phyloP scores from a whole-genome alignment of 2,797 vertebrate genomes.

The Gastrophryne carolinensis region DNA sequence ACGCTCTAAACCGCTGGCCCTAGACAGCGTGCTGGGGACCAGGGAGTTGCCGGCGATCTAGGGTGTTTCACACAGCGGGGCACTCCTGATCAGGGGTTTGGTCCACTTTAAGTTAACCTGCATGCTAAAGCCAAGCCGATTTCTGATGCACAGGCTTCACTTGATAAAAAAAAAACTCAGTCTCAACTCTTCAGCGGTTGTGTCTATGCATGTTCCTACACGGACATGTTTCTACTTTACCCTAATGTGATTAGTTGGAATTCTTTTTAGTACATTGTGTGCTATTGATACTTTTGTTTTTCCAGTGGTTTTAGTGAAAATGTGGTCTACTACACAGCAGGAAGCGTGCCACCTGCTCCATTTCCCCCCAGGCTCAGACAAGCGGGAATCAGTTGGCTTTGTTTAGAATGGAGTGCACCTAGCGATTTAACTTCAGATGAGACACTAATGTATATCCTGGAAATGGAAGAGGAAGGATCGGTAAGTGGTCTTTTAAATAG shows the following conservation, averaged over 20 bases:
- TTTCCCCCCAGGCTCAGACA: conserved; percentile 60
- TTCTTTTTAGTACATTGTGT: background rate
- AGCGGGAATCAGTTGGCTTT: conserved; percentile 67
- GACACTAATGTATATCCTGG: conserved; percentile 68
- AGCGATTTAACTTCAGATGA: conserved; percentile 60
- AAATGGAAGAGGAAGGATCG: conserved; percentile 75
- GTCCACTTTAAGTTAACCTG: too few relatives aligned
- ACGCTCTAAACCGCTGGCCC: too few relatives aligned
- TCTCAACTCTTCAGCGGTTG: too few relatives aligned
- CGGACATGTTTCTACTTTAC: too few relatives aligned
- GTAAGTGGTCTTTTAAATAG: conserved; percentile 63
- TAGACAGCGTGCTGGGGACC: too few relatives aligned
- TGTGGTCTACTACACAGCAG: conserved; percentile 67
- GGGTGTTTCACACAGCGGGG: too few relatives aligned
- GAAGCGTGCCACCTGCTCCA: conserved; percentile 65
- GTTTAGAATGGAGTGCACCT: conserved; percentile 68
- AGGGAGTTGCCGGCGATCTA: too few relatives aligned
- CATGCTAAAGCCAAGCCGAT: too few relatives aligned
- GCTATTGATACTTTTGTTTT: background rate
- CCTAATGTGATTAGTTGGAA: background rate
- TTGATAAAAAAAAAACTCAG: too few relatives aligned
- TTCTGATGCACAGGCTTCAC: too few relatives aligned
- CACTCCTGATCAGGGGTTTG: too few relatives aligned
- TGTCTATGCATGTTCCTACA: too few relatives aligned
- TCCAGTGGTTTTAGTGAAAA: conserved; percentile 73